Conservation (phyloP, 2,888 invertebrate species). For the Troides oblongomaculatus region DNA sequence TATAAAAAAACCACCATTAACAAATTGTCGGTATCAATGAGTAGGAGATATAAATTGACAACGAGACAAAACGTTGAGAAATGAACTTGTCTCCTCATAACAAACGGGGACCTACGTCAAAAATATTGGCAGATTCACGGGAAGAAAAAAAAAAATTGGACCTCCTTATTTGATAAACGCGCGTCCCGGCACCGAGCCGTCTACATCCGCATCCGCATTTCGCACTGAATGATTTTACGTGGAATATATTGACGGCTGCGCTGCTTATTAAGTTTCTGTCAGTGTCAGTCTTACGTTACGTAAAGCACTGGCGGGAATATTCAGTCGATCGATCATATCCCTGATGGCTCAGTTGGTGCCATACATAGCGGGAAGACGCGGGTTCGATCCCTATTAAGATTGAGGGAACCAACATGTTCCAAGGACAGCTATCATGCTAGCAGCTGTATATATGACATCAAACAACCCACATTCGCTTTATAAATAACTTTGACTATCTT, state of each 20-base stretch:
- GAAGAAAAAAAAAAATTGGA: slow-evolving; percentile 39
- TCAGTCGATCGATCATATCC: too few species aligned
- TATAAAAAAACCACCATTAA: neutral
- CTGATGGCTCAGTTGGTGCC: too few species aligned
- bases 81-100: slow-evolving; percentile 16
- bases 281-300: neutral
- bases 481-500: too few species aligned
- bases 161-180: slow-evolving; percentile 28
- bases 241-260: slow-evolving; percentile 5
- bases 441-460: too few species aligned
- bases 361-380: too few species aligned
- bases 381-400: too few species aligned
- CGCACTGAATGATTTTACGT: slow-evolving; percentile 7
- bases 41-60: slow-evolving; percentile 13
- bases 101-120: slow-evolving; percentile 46
- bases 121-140: slow-evolving; percentile 48
- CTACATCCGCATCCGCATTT: slow-evolving; percentile 14
- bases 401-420: too few species aligned
- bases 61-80: slow-evolving; percentile 13
- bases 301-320: neutral
- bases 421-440: too few species aligned
- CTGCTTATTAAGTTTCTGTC: slow-evolving; percentile 8
- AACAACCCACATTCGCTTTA: too few species aligned
- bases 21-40: slow-evolving; percentile 3
- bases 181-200: slow-evolving; percentile 9